Percentiles rank a stretch among this genome's conserved stretches.
Evolutionary conservation across 2,113 vertebrate genomes (phyloP).

Genomic region (Erpornis zantholeuca): DNA sequence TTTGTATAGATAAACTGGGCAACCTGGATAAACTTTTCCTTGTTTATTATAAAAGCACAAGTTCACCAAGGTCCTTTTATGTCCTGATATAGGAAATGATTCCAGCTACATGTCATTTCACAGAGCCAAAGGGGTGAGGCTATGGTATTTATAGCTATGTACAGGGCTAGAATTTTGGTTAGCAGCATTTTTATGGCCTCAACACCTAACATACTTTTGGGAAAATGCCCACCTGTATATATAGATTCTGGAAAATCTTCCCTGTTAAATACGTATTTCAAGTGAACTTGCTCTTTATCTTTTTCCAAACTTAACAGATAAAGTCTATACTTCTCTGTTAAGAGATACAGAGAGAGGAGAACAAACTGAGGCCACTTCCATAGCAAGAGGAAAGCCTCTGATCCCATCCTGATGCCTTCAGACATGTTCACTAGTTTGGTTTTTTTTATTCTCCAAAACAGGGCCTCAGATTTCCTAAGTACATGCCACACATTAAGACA

Average conservation of each 20-base stretch:
- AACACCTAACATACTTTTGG: not conserved
- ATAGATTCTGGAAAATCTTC: not conserved
- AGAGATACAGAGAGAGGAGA: not conserved
- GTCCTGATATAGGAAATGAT: not conserved
- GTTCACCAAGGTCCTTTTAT: slow-evolving; percentile 2
- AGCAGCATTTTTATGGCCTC: not conserved
- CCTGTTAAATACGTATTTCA: not conserved
- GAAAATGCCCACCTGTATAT: not conserved
- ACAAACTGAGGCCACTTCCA: not conserved
- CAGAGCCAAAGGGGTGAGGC: not conserved
- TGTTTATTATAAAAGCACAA: slow-evolving; percentile 36
- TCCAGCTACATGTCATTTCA: not conserved
- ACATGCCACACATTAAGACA: not conserved
- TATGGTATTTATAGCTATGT: not conserved
- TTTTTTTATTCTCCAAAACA: not conserved
- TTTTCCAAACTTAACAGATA: not conserved
- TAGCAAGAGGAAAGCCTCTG: not conserved
- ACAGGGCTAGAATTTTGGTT: not conserved
- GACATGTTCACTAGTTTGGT: not conserved
- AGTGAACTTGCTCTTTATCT: not conserved
- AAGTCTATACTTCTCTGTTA: not conserved
- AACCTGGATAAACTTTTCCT: not conserved
- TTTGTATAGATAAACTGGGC: not conserved
- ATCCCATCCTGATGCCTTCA: not conserved
- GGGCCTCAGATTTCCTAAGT: not conserved